Base-by-base conservation (phyloP, 2,797 vertebrate genomes). In the Microctenopoma lineatum region DNA sequence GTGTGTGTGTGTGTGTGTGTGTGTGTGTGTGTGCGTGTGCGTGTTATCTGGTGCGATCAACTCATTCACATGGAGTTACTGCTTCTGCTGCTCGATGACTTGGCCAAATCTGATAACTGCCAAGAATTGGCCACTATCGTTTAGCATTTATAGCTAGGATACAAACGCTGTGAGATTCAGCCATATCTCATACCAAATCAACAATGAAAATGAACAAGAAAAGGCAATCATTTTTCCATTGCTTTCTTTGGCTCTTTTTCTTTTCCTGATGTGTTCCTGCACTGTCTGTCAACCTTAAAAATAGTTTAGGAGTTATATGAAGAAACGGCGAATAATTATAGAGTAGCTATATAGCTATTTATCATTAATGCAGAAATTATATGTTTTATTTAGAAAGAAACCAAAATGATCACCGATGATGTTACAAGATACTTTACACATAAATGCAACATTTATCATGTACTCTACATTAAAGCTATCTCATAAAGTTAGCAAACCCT, bases 101-200 rank as follows among this genome's bases (percentile, higher is more conserved):
- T 62, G 75, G 67, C 79, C 51, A 69, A 44, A 70, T 46, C 8
- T 56, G 61, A 77, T 77, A 77, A 55, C 67, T 48, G 70, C 79
- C 80, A 85, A 80, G 53, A 58, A 54, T 34, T 51, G 56, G 54
- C 59, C 74, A 73, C 46, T 53, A 42, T 68, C 59, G 71, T 36
- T 77, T 70, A 80, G 59, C 58, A 61, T 76, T 79, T 72, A 66
- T 78, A 65, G 70, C 59, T 34, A 26, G 51, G 73, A 70, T 73
- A 74, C 77, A 70, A 70, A 79, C 44, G 68, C 59, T 48, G 58
- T 66, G 59, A 69, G 59, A 83, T 66, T 58, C 56, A 84, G 55
- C 54, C 46, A 66, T 68, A 75, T 65, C 63, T 73, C 70, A 55
- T 14, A 50, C 34, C 18, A 55, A 38, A 68, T 18, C 16, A 57